phyloP scores from a whole-genome alignment of 2,113 vertebrate species.

The Menura novaehollandiae region DNA sequence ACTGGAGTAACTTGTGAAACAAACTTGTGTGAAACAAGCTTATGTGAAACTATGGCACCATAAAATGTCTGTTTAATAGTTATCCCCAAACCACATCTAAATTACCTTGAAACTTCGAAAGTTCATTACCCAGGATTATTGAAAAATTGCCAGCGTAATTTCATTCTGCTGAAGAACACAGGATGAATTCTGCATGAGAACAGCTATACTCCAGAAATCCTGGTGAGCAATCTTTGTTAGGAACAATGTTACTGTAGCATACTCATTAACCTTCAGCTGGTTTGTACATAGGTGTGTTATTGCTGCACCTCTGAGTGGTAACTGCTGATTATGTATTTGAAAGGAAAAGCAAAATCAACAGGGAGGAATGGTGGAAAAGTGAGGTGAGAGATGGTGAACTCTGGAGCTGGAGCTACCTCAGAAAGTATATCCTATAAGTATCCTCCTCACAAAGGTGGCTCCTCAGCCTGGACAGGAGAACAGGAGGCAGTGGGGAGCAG shows the following conservation, averaged over 20 bases:
- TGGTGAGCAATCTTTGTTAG: neutral
- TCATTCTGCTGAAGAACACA: neutral
- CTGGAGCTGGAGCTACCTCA: neutral
- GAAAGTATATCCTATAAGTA: neutral
- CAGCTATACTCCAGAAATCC: neutral
- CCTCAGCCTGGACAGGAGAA: neutral
- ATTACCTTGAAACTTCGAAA: neutral
- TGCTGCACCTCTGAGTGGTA: neutral
- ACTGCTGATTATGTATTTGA: neutral
- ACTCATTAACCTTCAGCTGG: neutral
- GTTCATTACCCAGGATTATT: neutral
- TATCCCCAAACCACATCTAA: neutral
- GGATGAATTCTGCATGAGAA: neutral
- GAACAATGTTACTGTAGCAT: neutral
- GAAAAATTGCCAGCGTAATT: neutral
- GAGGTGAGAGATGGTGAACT: neutral
- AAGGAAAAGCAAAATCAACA: neutral
- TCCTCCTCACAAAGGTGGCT: accelerated
- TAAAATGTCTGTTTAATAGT: neutral
- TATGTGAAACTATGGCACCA: neutral
- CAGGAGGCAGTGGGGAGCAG: neutral
- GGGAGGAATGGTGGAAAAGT: neutral
- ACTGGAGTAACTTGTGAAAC: neutral
- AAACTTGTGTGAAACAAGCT: neutral
- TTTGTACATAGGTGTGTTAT: neutral